Base-by-base conservation (phyloP, 2,888 invertebrate species). In the Pharmacophagus antenor region DNA sequence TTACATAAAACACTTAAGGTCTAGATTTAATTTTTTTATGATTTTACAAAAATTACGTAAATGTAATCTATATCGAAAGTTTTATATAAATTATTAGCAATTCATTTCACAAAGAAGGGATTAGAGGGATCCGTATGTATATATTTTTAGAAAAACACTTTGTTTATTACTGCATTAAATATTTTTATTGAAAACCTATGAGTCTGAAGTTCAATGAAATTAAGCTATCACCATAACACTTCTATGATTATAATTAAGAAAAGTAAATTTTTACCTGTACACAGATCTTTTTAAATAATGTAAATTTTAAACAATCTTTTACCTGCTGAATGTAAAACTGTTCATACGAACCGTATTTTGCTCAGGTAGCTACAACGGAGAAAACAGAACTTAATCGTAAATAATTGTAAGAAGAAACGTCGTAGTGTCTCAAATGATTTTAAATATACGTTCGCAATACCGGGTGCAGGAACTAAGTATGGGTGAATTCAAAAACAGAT, bases 401-500 rank as follows among this genome's bases (percentile, higher is more conserved):
- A 18, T 57, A 21, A 50, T n/a, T 50, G 60, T 56, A 51, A 60
- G 23, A 46, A 31, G 46, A 51, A 41, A 27, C 42, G 41, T 18
- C 21, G 42, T 15, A 37, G 44, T n/a, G 46, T 47, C n/a, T 50
- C 51, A 25, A 50, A 46, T 60, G 46, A 44, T 50, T 37, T 18
- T 20, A 46, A 51, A 60, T 60, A 42, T 53, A 25, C 25, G 47
- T 47, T 18, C 18, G 27, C 46, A 44, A 51, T 8, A 18, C 42
- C 44, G 22, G 37, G 4, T 20, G 53, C 41, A 15, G 23, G 49
- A 44, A 54, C 41, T 6, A 31, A 55, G 47, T 60, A 44, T 37
- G 21, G 47, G 27, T 31, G 21, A 52, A 61, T 56, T 52, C 52
- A 48, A 61, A 61, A 56, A 56, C 61, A 61, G 56, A 56, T 47